Evolutionary conservation across 1,140 invertebrate genomes (phyloP).

Genomic region (Caerostris darwini): DNA sequence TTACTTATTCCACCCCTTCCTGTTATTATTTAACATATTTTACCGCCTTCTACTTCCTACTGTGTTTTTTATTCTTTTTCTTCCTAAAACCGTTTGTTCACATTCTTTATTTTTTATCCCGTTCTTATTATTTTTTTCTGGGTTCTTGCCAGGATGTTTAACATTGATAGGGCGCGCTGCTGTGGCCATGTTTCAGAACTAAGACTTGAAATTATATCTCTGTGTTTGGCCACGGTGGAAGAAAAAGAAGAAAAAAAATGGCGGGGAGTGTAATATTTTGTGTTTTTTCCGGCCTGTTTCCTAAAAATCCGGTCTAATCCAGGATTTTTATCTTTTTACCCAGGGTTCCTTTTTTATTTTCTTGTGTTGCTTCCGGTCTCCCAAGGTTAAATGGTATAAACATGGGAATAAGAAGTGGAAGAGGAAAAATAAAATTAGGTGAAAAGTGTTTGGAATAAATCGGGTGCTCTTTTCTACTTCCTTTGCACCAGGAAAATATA

Average conservation of each 20-base stretch:
- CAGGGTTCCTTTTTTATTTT: slow-evolving; percentile 17
- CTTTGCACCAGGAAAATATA: neutral
- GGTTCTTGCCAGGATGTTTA: slow-evolving; percentile 58
- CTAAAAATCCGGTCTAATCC: neutral
- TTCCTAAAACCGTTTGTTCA: slow-evolving; percentile 23
- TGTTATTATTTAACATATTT: slow-evolving; percentile 65
- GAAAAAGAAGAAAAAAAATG: neutral
- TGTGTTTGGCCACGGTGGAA: slow-evolving; percentile 34
- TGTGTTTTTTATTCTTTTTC: neutral
- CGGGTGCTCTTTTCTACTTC: neutral
- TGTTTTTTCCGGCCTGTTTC: slow-evolving; percentile 5
- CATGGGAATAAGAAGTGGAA: neutral
- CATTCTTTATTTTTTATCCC: neutral
- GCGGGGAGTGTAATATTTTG: neutral
- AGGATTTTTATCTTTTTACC: neutral
- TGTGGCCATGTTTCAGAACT: slow-evolving; percentile 44
- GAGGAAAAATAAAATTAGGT: slow-evolving; percentile 13
- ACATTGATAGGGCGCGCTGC: slow-evolving; percentile 30
- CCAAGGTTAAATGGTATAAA: slow-evolving; percentile 16
- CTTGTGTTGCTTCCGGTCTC: neutral
- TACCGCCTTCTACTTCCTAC: slow-evolving; percentile 1
- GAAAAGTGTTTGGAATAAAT: slow-evolving; percentile 29
- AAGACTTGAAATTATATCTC: slow-evolving; percentile 64
- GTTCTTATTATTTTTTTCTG: neutral
- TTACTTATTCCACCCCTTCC: neutral